These are phyloP conservation scores for Phenacoccus solenopsis DNA, from an alignment of 1,140 invertebrate species.

Conservation along the genomic window DNA sequence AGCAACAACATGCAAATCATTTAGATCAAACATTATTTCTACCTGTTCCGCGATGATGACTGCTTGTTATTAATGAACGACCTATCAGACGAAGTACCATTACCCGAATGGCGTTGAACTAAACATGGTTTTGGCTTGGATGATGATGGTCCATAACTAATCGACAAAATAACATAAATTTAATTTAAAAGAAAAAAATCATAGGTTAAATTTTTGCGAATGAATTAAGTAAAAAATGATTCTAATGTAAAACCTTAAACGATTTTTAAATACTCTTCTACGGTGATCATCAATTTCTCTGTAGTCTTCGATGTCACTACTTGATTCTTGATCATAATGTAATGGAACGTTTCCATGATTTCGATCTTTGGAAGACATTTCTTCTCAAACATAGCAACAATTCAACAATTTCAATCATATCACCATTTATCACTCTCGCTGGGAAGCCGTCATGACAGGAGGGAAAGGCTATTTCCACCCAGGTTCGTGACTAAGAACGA, in stretches of 20 bases:
- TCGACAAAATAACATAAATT: conserved; percentile 18
- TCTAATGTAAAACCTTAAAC: conserved; percentile 38
- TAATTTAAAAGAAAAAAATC: neutral
- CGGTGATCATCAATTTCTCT: conserved; percentile 47
- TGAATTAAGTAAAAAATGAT: neutral
- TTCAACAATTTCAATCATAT: too few relatives aligned
- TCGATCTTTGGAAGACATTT: conserved; percentile 22
- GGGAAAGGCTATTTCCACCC: too few relatives aligned
- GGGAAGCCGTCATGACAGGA: too few relatives aligned
- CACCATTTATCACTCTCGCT: too few relatives aligned
- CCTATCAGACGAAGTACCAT: conserved; percentile 33
- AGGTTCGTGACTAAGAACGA: too few relatives aligned
- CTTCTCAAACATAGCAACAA: conserved; percentile 4
- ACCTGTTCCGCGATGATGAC: conserved; percentile 20
- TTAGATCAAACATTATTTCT: neutral
- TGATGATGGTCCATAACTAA: conserved; percentile 44
- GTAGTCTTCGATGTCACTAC: conserved; percentile 58
- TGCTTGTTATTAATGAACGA: conserved; percentile 20
- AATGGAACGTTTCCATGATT: neutral
- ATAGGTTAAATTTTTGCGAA: neutral
- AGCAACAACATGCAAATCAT: neutral
- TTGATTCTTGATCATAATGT: conserved; percentile 42
- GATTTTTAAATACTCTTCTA: conserved; percentile 49
- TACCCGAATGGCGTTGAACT: conserved; percentile 44
- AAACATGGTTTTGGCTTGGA: conserved; percentile 63